Evolutionary conservation across 1,140 invertebrate genomes (phyloP), one percentile per base, ranked within the genome.

Genomic region (Drosophila bocki): DNA sequence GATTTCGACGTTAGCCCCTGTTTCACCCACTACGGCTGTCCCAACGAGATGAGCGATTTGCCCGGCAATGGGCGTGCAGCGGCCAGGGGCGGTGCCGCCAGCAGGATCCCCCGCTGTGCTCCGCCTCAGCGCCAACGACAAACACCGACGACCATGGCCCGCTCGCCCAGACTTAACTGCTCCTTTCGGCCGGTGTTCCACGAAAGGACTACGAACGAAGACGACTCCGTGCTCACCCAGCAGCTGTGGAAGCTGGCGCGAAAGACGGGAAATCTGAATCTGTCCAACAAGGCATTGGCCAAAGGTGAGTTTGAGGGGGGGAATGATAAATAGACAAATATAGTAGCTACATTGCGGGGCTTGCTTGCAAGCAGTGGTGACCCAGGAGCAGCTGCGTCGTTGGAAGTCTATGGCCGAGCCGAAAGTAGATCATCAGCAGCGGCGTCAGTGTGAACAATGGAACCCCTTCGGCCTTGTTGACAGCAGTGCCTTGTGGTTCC

Each of bases 241-340:
- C 94, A 94, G 48, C 91, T 97, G 60, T 95, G 98, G 56, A 96
- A 97, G 93, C 95, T 95, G 75, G 96, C 97, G 5, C 94, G 97
- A 81, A 95, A 95, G 87, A 96, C 95, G 60, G 97, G 97, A 22
- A 95, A 95, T 69, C 93, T 98, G 17, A 97, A 96, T 94, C 94
- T 98, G 63, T 95, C 96, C 39, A 95, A 95, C 68, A 95, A 95
- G 91, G 96, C 95, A 63, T 93, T 98, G 60, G 94, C 94, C 32
- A 94, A 94, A 93, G 96, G 97, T 97, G 93, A 93, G 93, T 88
- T 8, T 1, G 5, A 1, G 17, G 48, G 22, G 7, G 48, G 22
- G 7, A n/a, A 6, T 1, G 0, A 32, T 44, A 7, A 8, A 32
- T 17, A n/a, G 26, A 33, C n/a, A 26, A 26, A 3, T 29, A 9